A percentile compares a stretch with the other conserved stretches of the same genome.
phyloP scores from a whole-genome alignment of 2,797 vertebrate genomes.

The Lemur catta region DNA sequence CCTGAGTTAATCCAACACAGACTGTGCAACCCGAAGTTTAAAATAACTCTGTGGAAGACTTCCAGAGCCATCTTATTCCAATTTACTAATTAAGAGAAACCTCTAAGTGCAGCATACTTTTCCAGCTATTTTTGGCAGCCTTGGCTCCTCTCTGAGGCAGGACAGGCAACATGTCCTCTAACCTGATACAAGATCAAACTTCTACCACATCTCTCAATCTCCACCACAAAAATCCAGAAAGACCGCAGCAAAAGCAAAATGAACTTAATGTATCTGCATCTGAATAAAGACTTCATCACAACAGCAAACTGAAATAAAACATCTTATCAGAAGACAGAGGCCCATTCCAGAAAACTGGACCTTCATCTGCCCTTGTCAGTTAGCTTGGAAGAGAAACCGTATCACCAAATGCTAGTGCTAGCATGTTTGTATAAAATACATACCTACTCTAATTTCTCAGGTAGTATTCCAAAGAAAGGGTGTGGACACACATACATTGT shows the following conservation, averaged over 20 bases:
- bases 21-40: neutral
- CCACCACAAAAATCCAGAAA: neutral
- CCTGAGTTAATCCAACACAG: neutral
- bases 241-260: neutral
- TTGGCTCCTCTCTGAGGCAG: neutral
- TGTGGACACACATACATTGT: neutral
- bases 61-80: neutral
- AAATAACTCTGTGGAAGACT: neutral
- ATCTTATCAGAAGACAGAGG: neutral
- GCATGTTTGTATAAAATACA: neutral
- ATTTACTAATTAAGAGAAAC: neutral
- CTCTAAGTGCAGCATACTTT: neutral
- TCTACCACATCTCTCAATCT: neutral
- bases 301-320: neutral
- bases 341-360: neutral
- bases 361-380: neutral
- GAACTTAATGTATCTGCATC: neutral
- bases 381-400: neutral
- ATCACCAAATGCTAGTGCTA: neutral
- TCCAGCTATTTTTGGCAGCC: constrained; percentile 3
- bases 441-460: neutral
- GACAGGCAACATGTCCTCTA: neutral
- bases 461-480: neutral
- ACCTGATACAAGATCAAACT: constrained; percentile 10
- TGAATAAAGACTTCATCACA: neutral